phyloP scores from a whole-genome alignment of 2,888 invertebrate genomes.

The Reticulitermes lucifugus region DNA sequence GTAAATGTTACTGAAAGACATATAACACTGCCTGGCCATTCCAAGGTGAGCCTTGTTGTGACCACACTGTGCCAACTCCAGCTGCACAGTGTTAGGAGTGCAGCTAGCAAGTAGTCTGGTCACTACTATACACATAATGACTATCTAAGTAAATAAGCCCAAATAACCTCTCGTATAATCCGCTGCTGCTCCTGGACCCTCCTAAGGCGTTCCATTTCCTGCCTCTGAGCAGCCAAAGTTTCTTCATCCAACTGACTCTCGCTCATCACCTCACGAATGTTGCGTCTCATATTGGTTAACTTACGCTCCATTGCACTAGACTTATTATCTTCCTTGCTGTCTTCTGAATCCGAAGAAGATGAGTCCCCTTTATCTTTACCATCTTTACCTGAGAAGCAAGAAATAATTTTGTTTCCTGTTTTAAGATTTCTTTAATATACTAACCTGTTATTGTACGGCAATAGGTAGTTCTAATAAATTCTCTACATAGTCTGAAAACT shows the following conservation, averaged over 20 bases:
- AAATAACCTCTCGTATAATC: slow-evolving; percentile 75
- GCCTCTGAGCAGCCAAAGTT: slow-evolving; percentile 91
- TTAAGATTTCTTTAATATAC: too few species aligned
- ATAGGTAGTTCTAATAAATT: too few species aligned
- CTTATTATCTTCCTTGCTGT: slow-evolving; percentile 53
- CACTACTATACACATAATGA: too few species aligned
- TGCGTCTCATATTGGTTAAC: slow-evolving; percentile 79
- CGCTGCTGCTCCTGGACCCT: slow-evolving; percentile 88
- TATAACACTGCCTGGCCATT: too few species aligned
- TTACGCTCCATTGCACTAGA: slow-evolving; percentile 61
- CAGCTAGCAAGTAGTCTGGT: too few species aligned
- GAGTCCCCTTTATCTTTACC: slow-evolving; percentile 16
- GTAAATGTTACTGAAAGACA: too few species aligned
- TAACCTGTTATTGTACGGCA: too few species aligned
- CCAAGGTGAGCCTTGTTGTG: too few species aligned
- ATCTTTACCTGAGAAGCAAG: slow-evolving; percentile 32
- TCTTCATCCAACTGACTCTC: slow-evolving; percentile 93
- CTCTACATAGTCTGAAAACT: too few species aligned
- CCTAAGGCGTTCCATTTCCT: slow-evolving; percentile 89
- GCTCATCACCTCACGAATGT: slow-evolving; percentile 93
- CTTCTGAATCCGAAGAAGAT: slow-evolving; percentile 27
- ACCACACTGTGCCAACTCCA: too few species aligned
- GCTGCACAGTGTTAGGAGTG: too few species aligned
- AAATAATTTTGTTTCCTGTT: neutral
- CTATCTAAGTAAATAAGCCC: too few species aligned